Evolutionary conservation across 2,888 invertebrate species (phyloP).

Genomic region (Pyrgus malvae): DNA sequence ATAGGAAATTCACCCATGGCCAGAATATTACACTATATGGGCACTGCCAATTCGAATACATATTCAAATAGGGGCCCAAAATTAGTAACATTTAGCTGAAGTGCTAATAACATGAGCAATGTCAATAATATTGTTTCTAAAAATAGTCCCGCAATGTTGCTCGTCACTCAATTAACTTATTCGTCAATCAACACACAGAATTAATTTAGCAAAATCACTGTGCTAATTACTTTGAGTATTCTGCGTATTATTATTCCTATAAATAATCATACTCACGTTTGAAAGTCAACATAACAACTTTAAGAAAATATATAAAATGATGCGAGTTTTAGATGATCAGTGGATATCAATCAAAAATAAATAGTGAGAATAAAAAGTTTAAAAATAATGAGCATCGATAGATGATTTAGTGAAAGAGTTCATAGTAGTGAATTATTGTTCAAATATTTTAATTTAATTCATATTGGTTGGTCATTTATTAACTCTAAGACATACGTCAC

Average conservation of each 20-base stretch:
- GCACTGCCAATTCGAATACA: neutral
- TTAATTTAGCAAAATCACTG: slow-evolving; percentile 12
- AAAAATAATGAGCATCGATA: too few relatives aligned
- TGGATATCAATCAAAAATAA: too few relatives aligned
- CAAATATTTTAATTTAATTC: too few relatives aligned
- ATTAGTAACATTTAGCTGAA: neutral
- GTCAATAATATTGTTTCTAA: neutral
- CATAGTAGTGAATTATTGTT: too few relatives aligned
- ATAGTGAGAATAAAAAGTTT: too few relatives aligned
- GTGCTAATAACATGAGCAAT: slow-evolving; percentile 7
- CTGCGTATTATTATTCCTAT: neutral
- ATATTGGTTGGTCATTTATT: too few relatives aligned
- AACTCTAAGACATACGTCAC: too few relatives aligned
- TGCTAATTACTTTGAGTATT: slow-evolving; percentile 20
- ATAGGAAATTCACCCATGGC: slow-evolving; percentile 14
- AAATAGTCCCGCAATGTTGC: slow-evolving; percentile 8
- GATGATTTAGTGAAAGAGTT: too few relatives aligned
- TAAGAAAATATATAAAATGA: too few relatives aligned
- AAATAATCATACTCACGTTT: neutral
- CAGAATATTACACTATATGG: neutral
- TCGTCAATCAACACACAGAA: slow-evolving; percentile 11
- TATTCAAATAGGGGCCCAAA: too few relatives aligned
- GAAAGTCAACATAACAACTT: neutral
- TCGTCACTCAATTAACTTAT: slow-evolving; percentile 1
- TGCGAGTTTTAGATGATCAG: too few relatives aligned